phyloP scores from a whole-genome alignment of 2,888 invertebrate genomes.

The Plagodis pulveraria region DNA sequence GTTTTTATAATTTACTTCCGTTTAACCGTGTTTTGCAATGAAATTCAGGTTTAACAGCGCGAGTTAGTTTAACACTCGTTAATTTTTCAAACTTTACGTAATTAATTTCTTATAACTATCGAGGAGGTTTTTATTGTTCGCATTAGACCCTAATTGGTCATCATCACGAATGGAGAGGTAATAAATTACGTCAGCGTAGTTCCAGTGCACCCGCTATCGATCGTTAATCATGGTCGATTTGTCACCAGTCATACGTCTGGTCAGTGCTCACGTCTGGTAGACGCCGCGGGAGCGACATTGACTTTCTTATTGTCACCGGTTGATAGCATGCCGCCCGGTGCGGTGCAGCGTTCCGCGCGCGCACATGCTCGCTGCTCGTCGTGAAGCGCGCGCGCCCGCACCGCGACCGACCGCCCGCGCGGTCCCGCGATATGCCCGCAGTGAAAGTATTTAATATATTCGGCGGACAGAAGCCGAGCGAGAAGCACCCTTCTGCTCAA shows the following conservation, averaged over 20 bases:
- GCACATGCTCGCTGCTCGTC: conserved; percentile 78
- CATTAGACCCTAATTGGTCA: conserved; percentile 22
- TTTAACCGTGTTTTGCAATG: conserved; percentile 30
- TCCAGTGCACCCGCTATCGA: conserved; percentile 35
- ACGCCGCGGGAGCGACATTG: conserved; percentile 74
- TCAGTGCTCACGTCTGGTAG: conserved; percentile 48
- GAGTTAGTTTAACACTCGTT: not conserved
- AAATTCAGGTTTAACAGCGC: conserved; percentile 10
- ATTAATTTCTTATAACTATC: conserved; percentile 18
- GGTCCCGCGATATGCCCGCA: conserved; percentile 83
- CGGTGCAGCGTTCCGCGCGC: conserved; percentile 49
- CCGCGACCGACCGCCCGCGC: conserved; percentile 70
- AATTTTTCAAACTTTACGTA: conserved; percentile 13
- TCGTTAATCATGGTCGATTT: conserved; percentile 52
- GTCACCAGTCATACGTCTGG: conserved; percentile 43
- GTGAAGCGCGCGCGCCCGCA: conserved; percentile 77
- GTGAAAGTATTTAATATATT: conserved; percentile 84
- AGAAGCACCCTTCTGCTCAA: conserved; percentile 68
- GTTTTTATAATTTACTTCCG: conserved; percentile 24
- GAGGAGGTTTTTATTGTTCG: conserved; percentile 24
- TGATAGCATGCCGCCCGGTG: conserved; percentile 55
- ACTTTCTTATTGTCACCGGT: conserved; percentile 74
- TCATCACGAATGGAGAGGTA: conserved; percentile 28
- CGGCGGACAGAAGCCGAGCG: conserved; percentile 82
- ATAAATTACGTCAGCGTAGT: conserved; percentile 34